A percentile compares a stretch with the other conserved stretches of the same genome.
Conservation (phyloP, 2,888 invertebrate species). For the Leucophenga montana region DNA sequence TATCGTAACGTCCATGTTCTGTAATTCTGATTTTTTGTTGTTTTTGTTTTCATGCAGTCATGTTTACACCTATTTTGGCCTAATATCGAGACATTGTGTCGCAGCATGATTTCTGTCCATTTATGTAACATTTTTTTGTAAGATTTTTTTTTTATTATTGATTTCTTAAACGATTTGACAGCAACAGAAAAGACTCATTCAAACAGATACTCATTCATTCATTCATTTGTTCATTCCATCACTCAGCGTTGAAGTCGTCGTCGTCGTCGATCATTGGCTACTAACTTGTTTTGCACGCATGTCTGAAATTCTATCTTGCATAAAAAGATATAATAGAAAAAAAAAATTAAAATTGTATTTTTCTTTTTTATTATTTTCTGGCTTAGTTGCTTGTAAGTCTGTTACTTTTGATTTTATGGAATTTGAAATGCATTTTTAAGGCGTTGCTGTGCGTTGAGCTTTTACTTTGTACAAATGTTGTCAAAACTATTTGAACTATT, state of each 20-base stretch:
- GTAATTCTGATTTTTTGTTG: not conserved
- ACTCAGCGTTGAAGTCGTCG: too few relatives aligned
- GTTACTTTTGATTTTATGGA: conserved; percentile 17
- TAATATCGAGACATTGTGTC: conserved; percentile 4
- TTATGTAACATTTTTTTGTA: not conserved
- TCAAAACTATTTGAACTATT: conserved; percentile 9
- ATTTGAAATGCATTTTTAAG: conserved; percentile 14
- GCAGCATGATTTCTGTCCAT: conserved; percentile 8
- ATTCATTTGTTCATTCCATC: not conserved
- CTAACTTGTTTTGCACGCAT: not conserved
- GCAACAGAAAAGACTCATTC: too few relatives aligned
- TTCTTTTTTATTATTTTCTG: not conserved
- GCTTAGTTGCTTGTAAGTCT: not conserved
- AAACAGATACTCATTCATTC: not conserved
- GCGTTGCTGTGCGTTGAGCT: conserved; percentile 1
- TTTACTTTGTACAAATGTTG: conserved; percentile 6
- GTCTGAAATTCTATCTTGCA: not conserved
- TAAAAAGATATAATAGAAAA: not conserved
- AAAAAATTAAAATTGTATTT: not conserved
- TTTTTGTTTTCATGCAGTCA: not conserved
- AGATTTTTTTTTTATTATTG: too few relatives aligned
- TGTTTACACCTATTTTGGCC: conserved; percentile 7
- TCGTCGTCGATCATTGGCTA: not conserved
- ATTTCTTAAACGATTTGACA: too few relatives aligned
- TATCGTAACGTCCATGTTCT: not conserved